Evolutionary conservation across 2,113 vertebrate species (phyloP).

Genomic region (Diadophis punctatus): DNA sequence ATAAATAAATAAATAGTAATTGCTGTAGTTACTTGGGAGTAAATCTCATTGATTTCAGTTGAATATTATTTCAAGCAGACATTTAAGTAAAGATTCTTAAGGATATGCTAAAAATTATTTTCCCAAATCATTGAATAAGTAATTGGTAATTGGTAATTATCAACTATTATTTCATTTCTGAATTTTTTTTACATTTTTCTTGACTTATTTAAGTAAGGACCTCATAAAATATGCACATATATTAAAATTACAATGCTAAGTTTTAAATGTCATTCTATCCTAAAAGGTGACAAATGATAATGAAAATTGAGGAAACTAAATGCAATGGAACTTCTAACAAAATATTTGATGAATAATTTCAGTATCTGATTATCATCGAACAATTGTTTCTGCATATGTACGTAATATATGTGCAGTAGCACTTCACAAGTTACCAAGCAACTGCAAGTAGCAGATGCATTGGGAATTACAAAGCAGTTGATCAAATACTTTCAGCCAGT

Average conservation of each 20-base stretch:
- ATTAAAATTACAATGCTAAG: neutral
- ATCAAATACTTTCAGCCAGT: neutral
- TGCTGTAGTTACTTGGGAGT: neutral
- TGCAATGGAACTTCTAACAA: neutral
- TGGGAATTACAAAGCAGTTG: conserved; percentile 28
- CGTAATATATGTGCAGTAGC: conserved; percentile 12
- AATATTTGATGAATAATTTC: neutral
- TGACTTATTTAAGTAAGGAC: neutral
- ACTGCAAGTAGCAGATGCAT: neutral
- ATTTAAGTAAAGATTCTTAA: neutral
- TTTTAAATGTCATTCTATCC: neutral
- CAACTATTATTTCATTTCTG: neutral
- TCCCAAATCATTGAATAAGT: neutral
- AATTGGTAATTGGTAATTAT: neutral
- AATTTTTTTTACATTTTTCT: neutral
- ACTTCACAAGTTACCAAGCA: conserved; percentile 39
- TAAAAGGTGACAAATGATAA: neutral
- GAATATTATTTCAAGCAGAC: neutral
- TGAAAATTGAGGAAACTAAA: neutral
- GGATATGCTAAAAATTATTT: neutral
- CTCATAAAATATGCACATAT: neutral
- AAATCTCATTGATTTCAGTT: neutral
- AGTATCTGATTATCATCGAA: neutral
- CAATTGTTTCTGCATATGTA: neutral
- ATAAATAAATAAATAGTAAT: no score